Conservation (phyloP, 2,797 vertebrate species). For the Sarcoramphus papa region DNA sequence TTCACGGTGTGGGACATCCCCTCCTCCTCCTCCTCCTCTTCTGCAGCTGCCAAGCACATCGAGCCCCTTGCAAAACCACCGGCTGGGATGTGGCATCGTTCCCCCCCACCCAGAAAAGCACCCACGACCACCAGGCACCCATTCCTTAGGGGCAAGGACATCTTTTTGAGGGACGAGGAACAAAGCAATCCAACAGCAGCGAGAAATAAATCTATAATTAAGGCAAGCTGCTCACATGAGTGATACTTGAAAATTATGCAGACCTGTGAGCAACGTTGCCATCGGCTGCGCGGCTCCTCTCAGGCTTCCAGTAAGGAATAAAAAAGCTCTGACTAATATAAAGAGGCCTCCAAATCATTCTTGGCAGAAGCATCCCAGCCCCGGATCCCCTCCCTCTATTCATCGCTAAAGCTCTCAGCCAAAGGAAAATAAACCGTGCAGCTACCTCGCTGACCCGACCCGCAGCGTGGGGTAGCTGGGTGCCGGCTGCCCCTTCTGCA, state of each 20-base stretch:
- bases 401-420: slow-evolving; percentile 74
- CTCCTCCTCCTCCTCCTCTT: background rate
- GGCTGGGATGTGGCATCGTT: background rate
- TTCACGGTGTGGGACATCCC: background rate
- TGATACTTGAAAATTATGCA: background rate
- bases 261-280: slow-evolving; percentile 22
- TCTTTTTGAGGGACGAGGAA: background rate
- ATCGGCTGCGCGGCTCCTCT: background rate
- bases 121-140: background rate
- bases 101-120: background rate
- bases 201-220: background rate
- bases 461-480: background rate
- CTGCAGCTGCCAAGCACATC: background rate
- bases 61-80: background rate
- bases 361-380: slow-evolving; percentile 70
- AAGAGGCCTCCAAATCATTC: slow-evolving; percentile 72
- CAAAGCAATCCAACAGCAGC: background rate
- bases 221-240: slow-evolving; percentile 6
- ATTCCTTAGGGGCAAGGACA: background rate
- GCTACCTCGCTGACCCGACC: slow-evolving; percentile 80
- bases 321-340: slow-evolving; percentile 71
- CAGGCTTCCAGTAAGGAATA: slow-evolving; percentile 63
- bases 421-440: slow-evolving; percentile 71
- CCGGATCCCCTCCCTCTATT: slow-evolving; percentile 86
- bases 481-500: slow-evolving; percentile 62